These are phyloP conservation scores for Eutrigla gurnardus DNA, from an alignment of 2,797 vertebrate genomes.

Conservation along the genomic window DNA sequence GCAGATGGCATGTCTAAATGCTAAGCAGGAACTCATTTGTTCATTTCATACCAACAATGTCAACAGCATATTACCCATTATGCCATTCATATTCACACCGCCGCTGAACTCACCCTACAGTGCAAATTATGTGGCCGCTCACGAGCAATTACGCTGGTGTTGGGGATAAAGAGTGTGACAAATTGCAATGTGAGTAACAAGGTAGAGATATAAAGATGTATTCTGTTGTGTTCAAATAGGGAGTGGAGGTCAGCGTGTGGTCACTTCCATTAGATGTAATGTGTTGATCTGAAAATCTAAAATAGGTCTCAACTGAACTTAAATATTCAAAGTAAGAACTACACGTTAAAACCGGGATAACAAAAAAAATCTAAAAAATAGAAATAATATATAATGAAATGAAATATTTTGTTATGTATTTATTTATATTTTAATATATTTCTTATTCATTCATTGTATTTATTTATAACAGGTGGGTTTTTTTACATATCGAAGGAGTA, in stretches of 20 bases:
- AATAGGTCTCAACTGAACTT: too few relatives aligned
- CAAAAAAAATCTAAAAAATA: too few relatives aligned
- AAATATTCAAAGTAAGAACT: too few relatives aligned
- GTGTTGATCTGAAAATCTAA: too few relatives aligned
- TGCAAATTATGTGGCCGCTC: conserved; percentile 16
- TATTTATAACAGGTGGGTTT: too few relatives aligned
- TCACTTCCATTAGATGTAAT: not conserved
- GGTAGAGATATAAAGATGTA: not conserved
- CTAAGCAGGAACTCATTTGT: conserved; percentile 71
- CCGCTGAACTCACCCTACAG: not conserved
- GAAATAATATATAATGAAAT: too few relatives aligned
- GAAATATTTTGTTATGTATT: too few relatives aligned
- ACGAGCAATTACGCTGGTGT: conserved; percentile 18
- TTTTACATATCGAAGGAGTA: too few relatives aligned
- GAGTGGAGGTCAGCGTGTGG: not conserved
- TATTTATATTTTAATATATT: too few relatives aligned
- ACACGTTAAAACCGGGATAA: too few relatives aligned
- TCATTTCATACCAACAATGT: conserved; percentile 69
- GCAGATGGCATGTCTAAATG: conserved; percentile 73
- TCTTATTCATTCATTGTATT: too few relatives aligned
- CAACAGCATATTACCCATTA: conserved; percentile 58
- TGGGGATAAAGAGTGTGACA: conserved; percentile 8
- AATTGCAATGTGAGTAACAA: conserved; percentile 1
- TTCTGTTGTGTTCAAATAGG: not conserved
- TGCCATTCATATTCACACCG: conserved; percentile 51